A percentile compares a stretch with the other conserved stretches of the same genome.
These are phyloP conservation scores for Oegoconia quadripuncta DNA, from an alignment of 2,888 invertebrate species.

Conservation along the genomic window DNA sequence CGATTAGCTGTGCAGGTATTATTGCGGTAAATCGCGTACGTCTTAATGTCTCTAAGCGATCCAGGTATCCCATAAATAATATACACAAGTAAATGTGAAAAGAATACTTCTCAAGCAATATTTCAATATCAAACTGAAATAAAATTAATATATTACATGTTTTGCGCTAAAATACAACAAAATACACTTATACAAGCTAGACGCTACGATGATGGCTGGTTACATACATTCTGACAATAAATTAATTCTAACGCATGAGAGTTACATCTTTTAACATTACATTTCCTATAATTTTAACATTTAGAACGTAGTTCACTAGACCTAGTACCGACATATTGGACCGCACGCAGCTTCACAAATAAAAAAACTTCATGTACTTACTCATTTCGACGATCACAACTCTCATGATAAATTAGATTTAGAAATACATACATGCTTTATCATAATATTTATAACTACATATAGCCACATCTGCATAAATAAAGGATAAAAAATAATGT, in stretches of 20 bases:
- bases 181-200: slow-evolving; percentile 70
- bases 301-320: slow-evolving; percentile 10
- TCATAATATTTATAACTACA: too few relatives aligned
- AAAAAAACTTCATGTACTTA: too few relatives aligned
- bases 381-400: too few relatives aligned
- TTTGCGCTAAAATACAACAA: slow-evolving; percentile 58
- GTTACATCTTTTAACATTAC: slow-evolving; percentile 21
- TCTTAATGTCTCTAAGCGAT: too few relatives aligned
- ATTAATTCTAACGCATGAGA: slow-evolving; percentile 27
- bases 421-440: too few relatives aligned
- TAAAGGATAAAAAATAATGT: too few relatives aligned
- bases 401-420: too few relatives aligned
- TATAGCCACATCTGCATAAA: too few relatives aligned
- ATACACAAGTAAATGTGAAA: slow-evolving; percentile 33
- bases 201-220: slow-evolving; percentile 49
- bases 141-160: slow-evolving; percentile 58
- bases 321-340: slow-evolving; percentile 1
- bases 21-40: too few relatives aligned
- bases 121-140: slow-evolving; percentile 42
- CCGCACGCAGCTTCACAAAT: neutral
- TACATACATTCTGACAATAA: slow-evolving; percentile 53
- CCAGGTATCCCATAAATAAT: slow-evolving; percentile 15
- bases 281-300: slow-evolving; percentile 16
- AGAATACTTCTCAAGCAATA: slow-evolving; percentile 48
- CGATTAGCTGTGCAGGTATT: too few relatives aligned